A percentile compares a stretch with the other conserved stretches of the same genome.
These are phyloP conservation scores for Cyprinodon variegatus DNA, from an alignment of 2,113 vertebrate genomes.

Conservation along the genomic window DNA sequence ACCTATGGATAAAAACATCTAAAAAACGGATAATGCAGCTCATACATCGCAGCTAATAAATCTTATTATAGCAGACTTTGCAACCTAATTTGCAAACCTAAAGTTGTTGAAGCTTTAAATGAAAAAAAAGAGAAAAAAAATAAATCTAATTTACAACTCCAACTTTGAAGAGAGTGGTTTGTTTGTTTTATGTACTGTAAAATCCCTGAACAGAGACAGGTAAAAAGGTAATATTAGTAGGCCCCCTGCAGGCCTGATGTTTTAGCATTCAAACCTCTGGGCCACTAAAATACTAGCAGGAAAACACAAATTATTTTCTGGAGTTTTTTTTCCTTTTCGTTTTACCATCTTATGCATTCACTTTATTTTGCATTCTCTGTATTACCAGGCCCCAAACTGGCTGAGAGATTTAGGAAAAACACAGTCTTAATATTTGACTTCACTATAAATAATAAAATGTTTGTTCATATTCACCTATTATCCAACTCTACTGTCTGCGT, in stretches of 20 bases:
- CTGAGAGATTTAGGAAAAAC: neutral
- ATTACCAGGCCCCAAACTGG: neutral
- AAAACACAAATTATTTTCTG: conserved; percentile 7
- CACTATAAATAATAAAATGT: too few relatives aligned
- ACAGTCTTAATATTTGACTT: neutral
- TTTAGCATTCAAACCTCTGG: neutral
- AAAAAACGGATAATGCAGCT: conserved; percentile 40
- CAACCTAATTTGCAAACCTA: conserved; percentile 25
- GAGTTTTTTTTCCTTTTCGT: too few relatives aligned
- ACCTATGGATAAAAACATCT: conserved; percentile 47
- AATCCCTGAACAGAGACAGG: neutral
- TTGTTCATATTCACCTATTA: neutral
- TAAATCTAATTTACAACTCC: neutral
- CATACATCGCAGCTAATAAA: conserved; percentile 51
- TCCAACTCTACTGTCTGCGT: neutral
- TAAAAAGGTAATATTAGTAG: conserved; percentile 44
- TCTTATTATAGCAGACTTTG: conserved; percentile 26
- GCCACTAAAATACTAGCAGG: neutral
- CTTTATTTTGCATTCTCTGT: neutral
- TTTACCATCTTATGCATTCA: neutral
- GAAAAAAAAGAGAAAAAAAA: neutral
- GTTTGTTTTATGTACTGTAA: conserved; percentile 17
- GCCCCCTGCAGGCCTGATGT: conserved; percentile 57
- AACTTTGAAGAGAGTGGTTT: neutral
- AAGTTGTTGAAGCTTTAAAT: conserved; percentile 5